A percentile compares a stretch with the other conserved stretches of the same genome.
These are phyloP conservation scores for Synanthedon andrenaeformis DNA, from an alignment of 2,888 invertebrate species.

Conservation along the genomic window DNA sequence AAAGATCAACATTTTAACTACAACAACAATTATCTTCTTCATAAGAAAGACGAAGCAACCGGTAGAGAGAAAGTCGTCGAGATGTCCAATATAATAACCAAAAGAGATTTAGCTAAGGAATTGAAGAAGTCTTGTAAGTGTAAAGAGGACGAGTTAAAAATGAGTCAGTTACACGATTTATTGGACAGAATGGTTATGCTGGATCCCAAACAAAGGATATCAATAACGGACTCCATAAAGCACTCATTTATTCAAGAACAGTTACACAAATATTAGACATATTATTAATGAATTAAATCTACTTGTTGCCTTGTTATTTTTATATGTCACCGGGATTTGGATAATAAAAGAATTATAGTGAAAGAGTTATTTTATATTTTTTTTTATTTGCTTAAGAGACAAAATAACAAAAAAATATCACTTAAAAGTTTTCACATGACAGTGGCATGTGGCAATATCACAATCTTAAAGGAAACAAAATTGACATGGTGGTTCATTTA, in stretches of 20 bases:
- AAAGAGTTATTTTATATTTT: constrained; percentile 37
- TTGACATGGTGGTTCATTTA: constrained; percentile 16
- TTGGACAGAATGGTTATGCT: constrained; percentile 91
- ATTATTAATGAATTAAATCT: constrained; percentile 7
- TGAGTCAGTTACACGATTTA: constrained; percentile 90
- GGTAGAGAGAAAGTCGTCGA: constrained; percentile 96
- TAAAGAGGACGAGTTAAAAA: constrained; percentile 87
- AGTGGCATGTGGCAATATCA: constrained; percentile 38
- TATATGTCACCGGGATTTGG: not conserved
- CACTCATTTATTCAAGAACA: constrained; percentile 86
- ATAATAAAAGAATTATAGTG: constrained; percentile 34
- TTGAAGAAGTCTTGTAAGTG: constrained; percentile 85
- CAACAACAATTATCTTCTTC: constrained; percentile 95
- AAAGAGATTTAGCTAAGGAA: constrained; percentile 89
- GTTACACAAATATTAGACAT: constrained; percentile 22
- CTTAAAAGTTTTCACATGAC: constrained; percentile 37
- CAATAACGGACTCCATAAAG: constrained; percentile 88
- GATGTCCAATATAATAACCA: constrained; percentile 84
- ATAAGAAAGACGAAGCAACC: constrained; percentile 97
- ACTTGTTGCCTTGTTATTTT: not conserved
- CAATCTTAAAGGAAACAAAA: constrained; percentile 45
- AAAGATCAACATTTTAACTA: constrained; percentile 97
- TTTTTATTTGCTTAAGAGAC: constrained; percentile 37
- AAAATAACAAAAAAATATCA: constrained; percentile 63
- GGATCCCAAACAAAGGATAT: constrained; percentile 89